A percentile compares a stretch with the other conserved stretches of the same genome.
phyloP scores from a whole-genome alignment of 2,797 vertebrate genomes.

The Crax fasciolata region DNA sequence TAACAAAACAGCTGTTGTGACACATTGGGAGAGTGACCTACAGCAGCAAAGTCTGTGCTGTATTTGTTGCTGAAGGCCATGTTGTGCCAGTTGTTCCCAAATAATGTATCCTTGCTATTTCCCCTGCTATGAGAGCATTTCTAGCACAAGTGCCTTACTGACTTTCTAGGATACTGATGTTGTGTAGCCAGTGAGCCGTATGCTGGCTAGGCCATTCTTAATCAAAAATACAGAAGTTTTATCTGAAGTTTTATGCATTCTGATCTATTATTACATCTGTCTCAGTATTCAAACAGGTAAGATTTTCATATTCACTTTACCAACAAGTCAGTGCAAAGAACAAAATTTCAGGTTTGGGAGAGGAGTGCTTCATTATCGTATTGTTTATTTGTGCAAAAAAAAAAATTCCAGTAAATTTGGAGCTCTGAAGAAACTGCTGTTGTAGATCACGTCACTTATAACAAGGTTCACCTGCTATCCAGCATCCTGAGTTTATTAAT shows the following conservation, averaged over 20 bases:
- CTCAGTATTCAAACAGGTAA: not conserved
- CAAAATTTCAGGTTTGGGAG: not conserved
- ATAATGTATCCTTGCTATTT: not conserved
- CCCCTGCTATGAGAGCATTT: not conserved
- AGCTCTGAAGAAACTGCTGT: not conserved
- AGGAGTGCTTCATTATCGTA: not conserved
- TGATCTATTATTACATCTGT: not conserved
- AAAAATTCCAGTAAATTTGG: accelerated
- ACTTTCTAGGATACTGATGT: not conserved
- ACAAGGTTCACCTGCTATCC: not conserved
- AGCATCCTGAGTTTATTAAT: not conserved
- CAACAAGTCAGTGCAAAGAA: not conserved
- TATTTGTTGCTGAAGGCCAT: not conserved
- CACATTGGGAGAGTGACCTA: not conserved
- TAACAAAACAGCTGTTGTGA: conserved; percentile 25
- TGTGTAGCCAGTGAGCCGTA: not conserved
- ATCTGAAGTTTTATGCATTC: not conserved
- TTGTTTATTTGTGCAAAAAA: not conserved
- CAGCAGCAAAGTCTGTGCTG: not conserved
- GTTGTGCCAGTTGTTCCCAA: conserved; percentile 8
- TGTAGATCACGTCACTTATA: not conserved
- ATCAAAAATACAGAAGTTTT: not conserved
- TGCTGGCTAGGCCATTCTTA: not conserved
- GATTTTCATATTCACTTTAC: not conserved
- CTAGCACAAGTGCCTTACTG: not conserved